Evolutionary conservation across 2,113 vertebrate species (phyloP), one percentile per base, ranked within the genome.

Genomic region (Canis aureus): DNA sequence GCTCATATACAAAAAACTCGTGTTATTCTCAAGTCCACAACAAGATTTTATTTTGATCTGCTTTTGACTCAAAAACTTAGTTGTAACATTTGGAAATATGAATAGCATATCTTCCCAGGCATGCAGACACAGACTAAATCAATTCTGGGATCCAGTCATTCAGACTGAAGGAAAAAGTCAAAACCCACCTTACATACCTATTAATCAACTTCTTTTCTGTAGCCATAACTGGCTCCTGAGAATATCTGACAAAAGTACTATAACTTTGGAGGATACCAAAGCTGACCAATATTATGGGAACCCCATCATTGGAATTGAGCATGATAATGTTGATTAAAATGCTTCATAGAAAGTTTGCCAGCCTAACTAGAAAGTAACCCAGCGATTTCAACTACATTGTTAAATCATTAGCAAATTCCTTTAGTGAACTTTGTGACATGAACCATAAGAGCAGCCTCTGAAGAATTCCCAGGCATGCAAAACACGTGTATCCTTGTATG

Each of bases 371-470:
- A 78, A 79, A 91, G 29, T 57, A 86, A 76, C 60, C 25, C 66
- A 96, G 80, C 20, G 57, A 95, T 89, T 95, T 94, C 80, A 90
- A 92, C n/a, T 85, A 49, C 83, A 83, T 83, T 91, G 32, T 92
- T 95, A 94, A 96, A 94, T 94, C 87, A 85, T 97, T 96, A 96
- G 83, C 81, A 94, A 86, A 97, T 94, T 97, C 92, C 87, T 96
- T 57, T 35, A 49, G 86, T 86, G 87, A 97, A 95, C 74, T 94
- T 92, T 13, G 5, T 38, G 23, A 90, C 84, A 60, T 73, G 64
- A 90, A n/a, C 51, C 35, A 5, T 51, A 51, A 81, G 80, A 55
- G 86, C 49, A 96, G 59, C 19, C 62, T 94, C 67, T 81, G 83
- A 96, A 83, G 93, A 96, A 80, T 95, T 90, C 80, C n/a, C 27